Evolutionary conservation across 2,888 invertebrate species (phyloP).

Genomic region (Lamellibrachia satsuma): DNA sequence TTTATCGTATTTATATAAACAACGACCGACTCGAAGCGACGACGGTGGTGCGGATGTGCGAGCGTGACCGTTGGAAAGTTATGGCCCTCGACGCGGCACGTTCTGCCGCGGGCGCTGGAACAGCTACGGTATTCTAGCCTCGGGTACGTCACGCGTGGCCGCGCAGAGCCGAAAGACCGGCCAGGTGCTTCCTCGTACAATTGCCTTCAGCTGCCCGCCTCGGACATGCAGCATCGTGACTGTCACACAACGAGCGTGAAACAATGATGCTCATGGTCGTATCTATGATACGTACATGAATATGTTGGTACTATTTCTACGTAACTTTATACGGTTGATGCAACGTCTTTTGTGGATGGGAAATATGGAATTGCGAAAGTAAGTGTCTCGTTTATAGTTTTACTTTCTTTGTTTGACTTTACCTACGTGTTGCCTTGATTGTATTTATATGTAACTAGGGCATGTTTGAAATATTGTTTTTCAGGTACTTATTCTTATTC

Average conservation of each 20-base stretch:
- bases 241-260: not conserved
- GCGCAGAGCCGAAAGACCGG: not conserved
- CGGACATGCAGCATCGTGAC: not conserved
- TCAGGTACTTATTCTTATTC: not conserved
- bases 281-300: not conserved
- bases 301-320: not conserved
- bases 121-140: not conserved
- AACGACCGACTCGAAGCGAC: not conserved
- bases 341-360: not conserved
- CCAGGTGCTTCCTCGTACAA: not conserved
- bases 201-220: not conserved
- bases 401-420: not conserved
- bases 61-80: not conserved
- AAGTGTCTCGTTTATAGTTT: not conserved
- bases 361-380: conserved; percentile 1
- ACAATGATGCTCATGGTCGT: not conserved
- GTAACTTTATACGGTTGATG: not conserved
- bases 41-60: not conserved
- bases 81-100: not conserved
- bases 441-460: not conserved
- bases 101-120: not conserved
- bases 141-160: not conserved
- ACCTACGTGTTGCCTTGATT: not conserved
- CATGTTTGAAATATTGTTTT: not conserved
- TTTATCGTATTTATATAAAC: not conserved